Base-by-base conservation (phyloP, 64 coral and sea anemone species). In the Hydrozoanthus tunicans region DNA sequence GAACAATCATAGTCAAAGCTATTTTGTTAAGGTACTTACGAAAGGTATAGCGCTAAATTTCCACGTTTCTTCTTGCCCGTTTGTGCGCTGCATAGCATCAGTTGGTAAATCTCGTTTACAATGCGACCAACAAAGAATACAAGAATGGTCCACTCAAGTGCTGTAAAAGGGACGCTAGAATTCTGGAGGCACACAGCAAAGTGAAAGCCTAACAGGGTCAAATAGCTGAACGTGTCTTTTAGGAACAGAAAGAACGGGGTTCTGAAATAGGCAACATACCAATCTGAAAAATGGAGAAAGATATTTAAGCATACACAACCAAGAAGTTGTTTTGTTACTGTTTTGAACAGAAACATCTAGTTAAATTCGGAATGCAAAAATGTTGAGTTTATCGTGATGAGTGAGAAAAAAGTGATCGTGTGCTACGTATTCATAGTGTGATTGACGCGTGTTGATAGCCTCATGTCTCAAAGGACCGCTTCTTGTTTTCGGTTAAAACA, bases 191-290 rank as follows among this genome's bases (percentile, higher is more conserved):
- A 93, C 6, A 89, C 52, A 13, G 77, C 65, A 51, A 93, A 80
- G 61, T 93, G 92, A 9, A 93, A 64, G 9, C 59, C 13, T 26
- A 89, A 58, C 5, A 80, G 65, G n/a, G 58, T 64, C 23, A 93
- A 24, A 66, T 81, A 81, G 58, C 92, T 93, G 32, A 89, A 13
- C 0, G 74, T 79, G 64, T 93, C 92, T 27, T 85, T 84, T 20
- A 63, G 13, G 73, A 93, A 93, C 53, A 93, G 15, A 55, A 93
- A 89, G 58, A 78, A 93, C 51, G 92, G 92, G 23, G 75, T 89
- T 1, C 25, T 89, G 24, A 93, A 89, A 68, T 93, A 93, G 0
- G 81, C 58, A 0, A 59, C 12, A 24, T 93, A 93, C 6, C 7
- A 26, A 63, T 86, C 92, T 93, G 53, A 52, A 81, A 77, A 11